These are phyloP conservation scores for Dasypogon diadema DNA, from an alignment of 2,888 invertebrate species.

Conservation along the genomic window DNA sequence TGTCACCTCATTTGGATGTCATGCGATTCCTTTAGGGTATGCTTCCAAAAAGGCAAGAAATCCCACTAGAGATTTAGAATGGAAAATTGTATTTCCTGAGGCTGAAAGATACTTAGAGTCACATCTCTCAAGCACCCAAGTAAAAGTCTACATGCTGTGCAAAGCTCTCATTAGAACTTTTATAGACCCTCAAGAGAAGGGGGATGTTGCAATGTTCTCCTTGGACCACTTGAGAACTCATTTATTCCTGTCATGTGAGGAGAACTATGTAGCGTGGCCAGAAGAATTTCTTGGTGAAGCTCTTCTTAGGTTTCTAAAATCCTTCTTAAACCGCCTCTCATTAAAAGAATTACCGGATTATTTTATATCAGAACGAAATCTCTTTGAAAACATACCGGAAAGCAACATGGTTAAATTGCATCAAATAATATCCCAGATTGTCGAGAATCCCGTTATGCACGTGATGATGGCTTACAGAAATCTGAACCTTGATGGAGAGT, in stretches of 20 bases:
- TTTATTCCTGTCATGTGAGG: conserved; percentile 83
- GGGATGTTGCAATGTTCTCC: conserved; percentile 72
- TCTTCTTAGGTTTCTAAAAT: conserved; percentile 73
- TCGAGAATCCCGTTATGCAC: conserved; percentile 80
- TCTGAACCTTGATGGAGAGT: conserved; percentile 74
- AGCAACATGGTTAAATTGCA: conserved; percentile 76
- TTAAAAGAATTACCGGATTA: conserved; percentile 77
- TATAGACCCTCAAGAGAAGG: conserved; percentile 73
- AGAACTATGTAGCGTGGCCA: conserved; percentile 78
- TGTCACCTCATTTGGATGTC: conserved; percentile 76
- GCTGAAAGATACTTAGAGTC: conserved; percentile 82
- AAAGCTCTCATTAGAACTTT: conserved; percentile 79
- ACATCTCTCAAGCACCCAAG: conserved; percentile 78
- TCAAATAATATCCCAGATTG: conserved; percentile 75
- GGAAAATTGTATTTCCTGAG: conserved; percentile 83
- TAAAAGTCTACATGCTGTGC: conserved; percentile 77
- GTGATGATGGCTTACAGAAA: conserved; percentile 78
- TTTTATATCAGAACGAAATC: conserved; percentile 79
- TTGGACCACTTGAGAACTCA: conserved; percentile 80
- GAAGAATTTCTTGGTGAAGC: conserved; percentile 80
- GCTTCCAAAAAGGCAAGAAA: conserved; percentile 74
- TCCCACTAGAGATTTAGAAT: conserved; percentile 76
- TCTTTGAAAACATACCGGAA: conserved; percentile 78
- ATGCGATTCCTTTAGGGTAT: conserved; percentile 79
- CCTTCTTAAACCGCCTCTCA: conserved; percentile 75